Base-by-base conservation (phyloP, 1,140 invertebrate genomes). In the Trigoniulus corallinus region DNA sequence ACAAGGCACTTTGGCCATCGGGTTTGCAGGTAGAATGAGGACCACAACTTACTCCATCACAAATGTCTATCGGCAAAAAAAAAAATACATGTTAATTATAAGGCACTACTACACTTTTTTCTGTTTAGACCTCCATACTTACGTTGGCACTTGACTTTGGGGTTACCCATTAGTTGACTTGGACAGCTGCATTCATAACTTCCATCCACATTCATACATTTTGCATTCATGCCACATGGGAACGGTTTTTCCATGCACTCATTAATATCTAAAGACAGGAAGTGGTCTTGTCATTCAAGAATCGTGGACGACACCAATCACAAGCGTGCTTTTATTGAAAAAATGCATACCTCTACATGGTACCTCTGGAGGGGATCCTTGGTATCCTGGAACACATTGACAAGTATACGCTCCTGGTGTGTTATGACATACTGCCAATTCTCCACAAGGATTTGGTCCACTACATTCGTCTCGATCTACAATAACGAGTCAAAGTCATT, bases 11-110 rank as follows among this genome's bases (percentile, higher is more conserved):
- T 42, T 80, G 74, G 26, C 84, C 85, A 56, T 91, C 84, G 0
- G 83, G 77, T 62, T 89, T 88, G 59, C 88, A 94, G 61, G 75
- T 88, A 3, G 88, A 84, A 61, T 93, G 87, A 12, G 77, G 72
- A 7, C 86, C 84, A 61, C 88, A 94, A 60, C 81, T 80, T 0
- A 93, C 83, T 64, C 87, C 84, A 64, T 89, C 85, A 62, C 88
- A 94, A 0, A 88, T 87, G 56, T 86, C 86, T 80, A 54, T 3
- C 53, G 54, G 47, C 20, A 50, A 46, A 51, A 48, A 29, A 42
- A 1, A 12, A 53, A 45, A 47, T 43, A 27, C 18, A 12, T n/a
- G n/a, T n/a, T n/a, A n/a, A n/a, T n/a, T n/a, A n/a, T n/a, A n/a
- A n/a, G n/a, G n/a, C n/a, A 15, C 40, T 51, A 55, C 21, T 7